Percentiles rank a stretch among this genome's conserved stretches.
These are phyloP conservation scores for Saccopteryx leptura DNA, from an alignment of 2,113 vertebrate genomes.

Conservation along the genomic window DNA sequence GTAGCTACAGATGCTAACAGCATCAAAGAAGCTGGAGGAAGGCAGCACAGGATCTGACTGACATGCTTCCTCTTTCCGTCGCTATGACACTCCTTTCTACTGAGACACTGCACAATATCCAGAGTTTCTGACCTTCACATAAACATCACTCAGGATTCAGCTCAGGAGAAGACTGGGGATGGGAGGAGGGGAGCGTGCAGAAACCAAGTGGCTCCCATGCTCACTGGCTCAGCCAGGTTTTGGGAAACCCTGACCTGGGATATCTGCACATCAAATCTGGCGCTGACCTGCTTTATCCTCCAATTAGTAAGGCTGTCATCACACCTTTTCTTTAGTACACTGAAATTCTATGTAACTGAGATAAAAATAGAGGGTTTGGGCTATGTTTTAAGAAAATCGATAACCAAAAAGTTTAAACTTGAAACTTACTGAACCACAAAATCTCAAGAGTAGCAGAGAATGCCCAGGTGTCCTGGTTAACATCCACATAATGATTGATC, in stretches of 20 bases:
- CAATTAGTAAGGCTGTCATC: not conserved
- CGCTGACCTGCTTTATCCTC: not conserved
- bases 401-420: not conserved
- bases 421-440: not conserved
- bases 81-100: not conserved
- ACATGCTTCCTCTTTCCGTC: not conserved
- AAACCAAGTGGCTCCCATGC: not conserved
- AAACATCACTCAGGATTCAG: not conserved
- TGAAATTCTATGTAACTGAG: not conserved
- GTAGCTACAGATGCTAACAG: not conserved
- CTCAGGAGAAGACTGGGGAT: not conserved
- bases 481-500: not conserved
- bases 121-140: not conserved
- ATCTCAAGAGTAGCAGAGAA: not conserved
- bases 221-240: not conserved
- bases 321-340: not conserved
- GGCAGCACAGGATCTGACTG: not conserved
- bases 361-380: not conserved
- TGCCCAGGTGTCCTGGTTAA: not conserved
- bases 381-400: not conserved
- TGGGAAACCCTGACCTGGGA: not conserved
- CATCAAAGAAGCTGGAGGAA: not conserved
- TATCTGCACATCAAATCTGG: not conserved
- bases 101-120: not conserved
- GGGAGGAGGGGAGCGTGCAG: not conserved